Evolutionary conservation across 2,888 invertebrate genomes (phyloP).

Genomic region (Limnephilus auricula): DNA sequence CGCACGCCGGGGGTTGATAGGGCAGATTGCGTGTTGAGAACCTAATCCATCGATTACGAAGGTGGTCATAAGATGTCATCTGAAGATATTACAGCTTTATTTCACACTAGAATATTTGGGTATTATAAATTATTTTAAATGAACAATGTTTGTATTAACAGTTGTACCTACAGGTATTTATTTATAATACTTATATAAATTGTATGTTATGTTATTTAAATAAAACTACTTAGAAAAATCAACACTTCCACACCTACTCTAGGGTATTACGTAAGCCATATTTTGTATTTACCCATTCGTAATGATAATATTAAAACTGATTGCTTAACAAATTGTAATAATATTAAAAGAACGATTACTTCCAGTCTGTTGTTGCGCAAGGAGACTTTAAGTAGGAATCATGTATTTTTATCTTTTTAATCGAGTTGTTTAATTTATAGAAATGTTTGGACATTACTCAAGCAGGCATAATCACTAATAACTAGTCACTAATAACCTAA

Average conservation of each 20-base stretch:
- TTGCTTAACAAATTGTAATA: neutral
- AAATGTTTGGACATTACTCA: neutral
- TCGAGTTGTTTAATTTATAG: conserved; percentile 14
- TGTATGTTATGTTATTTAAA: too few species aligned
- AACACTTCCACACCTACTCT: neutral
- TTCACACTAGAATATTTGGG: too few species aligned
- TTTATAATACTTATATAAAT: neutral
- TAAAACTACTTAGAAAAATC: neutral
- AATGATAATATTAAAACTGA: neutral
- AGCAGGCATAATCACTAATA: neutral
- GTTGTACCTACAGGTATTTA: neutral
- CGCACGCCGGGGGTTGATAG: too few species aligned
- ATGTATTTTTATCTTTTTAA: conserved; percentile 29
- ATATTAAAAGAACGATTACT: neutral
- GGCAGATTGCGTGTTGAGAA: too few species aligned
- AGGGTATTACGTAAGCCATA: neutral
- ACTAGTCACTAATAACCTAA: conserved; percentile 12
- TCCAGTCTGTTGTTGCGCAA: neutral
- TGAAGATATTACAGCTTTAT: too few species aligned
- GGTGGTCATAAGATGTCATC: too few species aligned
- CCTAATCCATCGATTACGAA: too few species aligned
- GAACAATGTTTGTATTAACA: neutral
- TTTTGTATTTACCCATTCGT: neutral
- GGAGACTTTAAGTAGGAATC: neutral
- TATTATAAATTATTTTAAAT: too few species aligned